Conservation (phyloP, 2,113 vertebrate genomes). For the Sinosuthora webbiana region DNA sequence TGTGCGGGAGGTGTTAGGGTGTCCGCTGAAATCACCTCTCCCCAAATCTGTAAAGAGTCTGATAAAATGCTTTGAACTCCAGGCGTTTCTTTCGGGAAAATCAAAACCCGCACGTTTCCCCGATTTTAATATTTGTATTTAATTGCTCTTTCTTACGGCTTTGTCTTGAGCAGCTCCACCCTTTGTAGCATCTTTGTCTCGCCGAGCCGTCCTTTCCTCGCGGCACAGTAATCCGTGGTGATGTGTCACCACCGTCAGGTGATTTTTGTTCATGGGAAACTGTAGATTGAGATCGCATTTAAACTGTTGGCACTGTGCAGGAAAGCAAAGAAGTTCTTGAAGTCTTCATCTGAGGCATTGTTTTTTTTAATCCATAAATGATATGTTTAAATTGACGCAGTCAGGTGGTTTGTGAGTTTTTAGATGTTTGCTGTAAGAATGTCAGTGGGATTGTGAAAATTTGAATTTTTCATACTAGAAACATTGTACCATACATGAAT, state of each 20-base stretch:
- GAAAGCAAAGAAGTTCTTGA: background rate
- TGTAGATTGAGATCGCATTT: background rate
- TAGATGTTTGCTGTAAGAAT: background rate
- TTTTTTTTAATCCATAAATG: background rate
- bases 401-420: background rate
- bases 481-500: rapidly evolving
- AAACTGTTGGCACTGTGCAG: background rate
- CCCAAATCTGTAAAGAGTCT: too few species aligned
- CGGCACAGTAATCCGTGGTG: background rate
- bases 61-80: too few species aligned
- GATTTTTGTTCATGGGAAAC: background rate
- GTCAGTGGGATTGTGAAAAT: background rate
- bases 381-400: rapidly evolving
- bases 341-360: background rate
- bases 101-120: background rate
- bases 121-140: rapidly evolving
- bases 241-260: background rate
- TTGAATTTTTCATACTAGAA: background rate
- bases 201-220: background rate
- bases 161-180: slow-evolving; percentile 29
- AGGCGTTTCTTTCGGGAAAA: background rate
- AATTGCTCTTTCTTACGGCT: background rate
- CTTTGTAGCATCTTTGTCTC: background rate
- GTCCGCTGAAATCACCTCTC: background rate
- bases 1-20: background rate